Evolutionary conservation across 2,113 vertebrate genomes (phyloP).

Genomic region (Arvicanthis niloticus): DNA sequence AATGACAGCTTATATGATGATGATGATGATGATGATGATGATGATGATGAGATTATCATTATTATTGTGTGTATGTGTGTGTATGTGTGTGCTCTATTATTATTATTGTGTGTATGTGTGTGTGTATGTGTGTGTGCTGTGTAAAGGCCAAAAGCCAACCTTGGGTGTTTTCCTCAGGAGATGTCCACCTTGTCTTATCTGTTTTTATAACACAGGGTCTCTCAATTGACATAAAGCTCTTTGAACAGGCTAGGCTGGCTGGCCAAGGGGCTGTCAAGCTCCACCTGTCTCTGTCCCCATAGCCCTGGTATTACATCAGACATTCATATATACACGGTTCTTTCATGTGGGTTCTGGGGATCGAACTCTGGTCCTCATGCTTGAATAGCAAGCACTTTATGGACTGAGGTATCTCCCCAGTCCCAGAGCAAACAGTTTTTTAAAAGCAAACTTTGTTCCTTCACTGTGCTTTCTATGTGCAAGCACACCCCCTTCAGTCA

Average conservation of each 20-base stretch:
- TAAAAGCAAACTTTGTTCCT: slow-evolving; percentile 8
- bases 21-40: no score
- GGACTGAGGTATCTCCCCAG: not conserved
- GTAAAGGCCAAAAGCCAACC: not conserved
- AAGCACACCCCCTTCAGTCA: not conserved
- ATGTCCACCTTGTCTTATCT: not conserved
- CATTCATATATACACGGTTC: not conserved
- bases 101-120: not conserved
- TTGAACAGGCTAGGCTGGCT: not conserved
- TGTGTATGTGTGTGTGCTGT: not conserved
- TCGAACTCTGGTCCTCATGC: not conserved
- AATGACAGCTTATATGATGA: not conserved
- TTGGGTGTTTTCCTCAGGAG: not conserved
- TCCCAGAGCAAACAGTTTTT: not conserved
- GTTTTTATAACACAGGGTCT: not conserved
- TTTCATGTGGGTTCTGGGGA: not conserved
- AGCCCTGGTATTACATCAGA: not conserved
- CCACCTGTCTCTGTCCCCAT: not conserved
- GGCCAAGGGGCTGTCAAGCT: not conserved
- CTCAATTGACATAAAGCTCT: not conserved
- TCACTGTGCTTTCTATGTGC: not conserved
- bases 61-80: not conserved
- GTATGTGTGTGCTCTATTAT: not conserved
- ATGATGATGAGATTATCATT: not conserved
- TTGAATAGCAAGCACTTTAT: no score